A percentile compares a stretch with the other conserved stretches of the same genome.
Evolutionary conservation across 2,113 vertebrate genomes (phyloP).

Genomic region (Larimichthys polyactis): DNA sequence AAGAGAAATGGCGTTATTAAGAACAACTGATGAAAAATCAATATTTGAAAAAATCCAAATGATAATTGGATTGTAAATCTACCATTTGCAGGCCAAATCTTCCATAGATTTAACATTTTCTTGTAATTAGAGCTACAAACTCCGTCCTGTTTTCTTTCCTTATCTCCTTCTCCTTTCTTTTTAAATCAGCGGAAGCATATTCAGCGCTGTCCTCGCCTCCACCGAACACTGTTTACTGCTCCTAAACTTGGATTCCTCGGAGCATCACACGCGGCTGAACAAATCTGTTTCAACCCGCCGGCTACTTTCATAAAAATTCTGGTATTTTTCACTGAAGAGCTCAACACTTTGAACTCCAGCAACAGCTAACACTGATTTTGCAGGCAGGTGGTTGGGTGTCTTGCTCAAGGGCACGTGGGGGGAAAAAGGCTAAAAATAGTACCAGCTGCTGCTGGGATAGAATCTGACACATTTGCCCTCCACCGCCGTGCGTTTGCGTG

Average conservation of each 20-base stretch:
- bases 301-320: background rate
- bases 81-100: background rate
- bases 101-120: no score
- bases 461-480: constrained; percentile 39
- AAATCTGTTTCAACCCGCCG: background rate
- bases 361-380: constrained; percentile 2
- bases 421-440: constrained; percentile 46
- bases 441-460: constrained; percentile 18
- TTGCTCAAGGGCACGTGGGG: constrained; percentile 59
- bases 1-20: background rate
- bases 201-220: background rate
- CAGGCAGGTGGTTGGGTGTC: constrained; percentile 31
- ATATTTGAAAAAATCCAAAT: background rate
- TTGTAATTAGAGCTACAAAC: background rate
- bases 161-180: background rate
- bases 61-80: background rate
- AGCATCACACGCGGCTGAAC: background rate
- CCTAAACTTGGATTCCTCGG: no score
- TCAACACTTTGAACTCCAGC: background rate
- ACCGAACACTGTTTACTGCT: background rate
- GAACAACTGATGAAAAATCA: background rate
- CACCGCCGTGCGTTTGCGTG: background rate
- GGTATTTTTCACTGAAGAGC: background rate
- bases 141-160: background rate
- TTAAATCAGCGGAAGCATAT: background rate